Conservation (phyloP, 2,113 vertebrate genomes). For the Lanius ludovicianus region DNA sequence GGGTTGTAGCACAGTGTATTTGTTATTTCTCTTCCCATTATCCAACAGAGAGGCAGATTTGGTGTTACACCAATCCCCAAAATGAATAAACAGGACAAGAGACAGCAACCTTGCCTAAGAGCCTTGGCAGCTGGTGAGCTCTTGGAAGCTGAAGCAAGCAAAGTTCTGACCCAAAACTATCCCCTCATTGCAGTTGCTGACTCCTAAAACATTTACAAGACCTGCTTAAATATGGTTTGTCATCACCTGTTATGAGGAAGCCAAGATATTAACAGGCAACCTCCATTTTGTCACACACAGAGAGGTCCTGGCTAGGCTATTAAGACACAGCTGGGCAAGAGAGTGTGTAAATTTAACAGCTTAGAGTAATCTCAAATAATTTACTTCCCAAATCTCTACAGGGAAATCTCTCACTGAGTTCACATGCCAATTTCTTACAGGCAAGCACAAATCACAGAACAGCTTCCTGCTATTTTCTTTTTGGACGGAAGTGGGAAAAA, state of each 20-base stretch:
- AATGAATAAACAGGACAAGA: neutral
- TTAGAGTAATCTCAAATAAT: neutral
- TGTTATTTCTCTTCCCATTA: neutral
- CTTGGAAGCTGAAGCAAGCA: neutral
- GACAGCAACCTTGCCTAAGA: neutral
- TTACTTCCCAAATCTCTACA: neutral
- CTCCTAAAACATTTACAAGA: neutral
- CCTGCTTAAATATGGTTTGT: neutral
- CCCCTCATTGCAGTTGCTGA: neutral
- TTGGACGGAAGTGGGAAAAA: neutral
- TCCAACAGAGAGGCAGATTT: neutral
- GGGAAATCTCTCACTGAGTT: neutral
- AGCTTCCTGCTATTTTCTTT: neutral
- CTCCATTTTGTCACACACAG: neutral
- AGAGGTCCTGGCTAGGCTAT: neutral
- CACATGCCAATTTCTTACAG: neutral
- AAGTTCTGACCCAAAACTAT: neutral
- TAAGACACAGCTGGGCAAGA: neutral
- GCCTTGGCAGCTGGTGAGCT: neutral
- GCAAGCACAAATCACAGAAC: neutral
- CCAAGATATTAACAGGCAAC: neutral
- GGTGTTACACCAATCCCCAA: neutral
- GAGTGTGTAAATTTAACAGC: neutral
- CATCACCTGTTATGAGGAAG: neutral
- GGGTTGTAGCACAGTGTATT: neutral